These are phyloP conservation scores for Ceratotherium simum DNA, from an alignment of 2,113 vertebrate species.

Conservation along the genomic window DNA sequence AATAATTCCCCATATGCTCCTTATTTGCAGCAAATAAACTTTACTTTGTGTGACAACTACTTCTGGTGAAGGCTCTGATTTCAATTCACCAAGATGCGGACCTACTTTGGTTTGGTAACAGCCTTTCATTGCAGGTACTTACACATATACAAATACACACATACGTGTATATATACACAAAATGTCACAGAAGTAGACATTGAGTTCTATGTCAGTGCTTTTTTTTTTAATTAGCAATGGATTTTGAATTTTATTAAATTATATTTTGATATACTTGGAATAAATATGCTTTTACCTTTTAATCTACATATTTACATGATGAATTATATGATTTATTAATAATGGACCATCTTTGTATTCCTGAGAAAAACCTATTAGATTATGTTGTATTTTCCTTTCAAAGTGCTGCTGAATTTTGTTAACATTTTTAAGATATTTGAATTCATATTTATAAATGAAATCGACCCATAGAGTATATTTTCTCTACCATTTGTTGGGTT, in stretches of 20 bases:
- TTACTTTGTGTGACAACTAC: too few species aligned
- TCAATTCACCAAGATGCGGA: too few species aligned
- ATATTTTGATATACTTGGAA: slow-evolving; percentile 23
- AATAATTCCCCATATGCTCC: too few species aligned
- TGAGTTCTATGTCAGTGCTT: not conserved
- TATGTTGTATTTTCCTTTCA: slow-evolving; percentile 27
- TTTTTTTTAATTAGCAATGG: not conserved
- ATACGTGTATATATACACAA: not conserved
- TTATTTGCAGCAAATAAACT: too few species aligned
- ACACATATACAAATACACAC: not conserved
- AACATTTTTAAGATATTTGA: not conserved
- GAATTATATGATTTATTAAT: not conserved
- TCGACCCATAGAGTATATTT: not conserved
- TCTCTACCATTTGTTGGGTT: not conserved
- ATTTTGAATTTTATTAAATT: not conserved
- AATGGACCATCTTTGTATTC: not conserved
- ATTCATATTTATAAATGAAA: not conserved
- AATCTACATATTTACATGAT: not conserved
- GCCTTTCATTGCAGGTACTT: not conserved
- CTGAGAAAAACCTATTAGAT: not conserved
- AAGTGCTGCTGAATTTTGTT: not conserved
- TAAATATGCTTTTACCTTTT: not conserved
- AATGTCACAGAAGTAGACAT: not conserved
- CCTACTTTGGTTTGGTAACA: too few species aligned
- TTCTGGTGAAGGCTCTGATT: too few species aligned